A percentile compares a stretch with the other conserved stretches of the same genome.
These are phyloP conservation scores for Melopsittacus undulatus DNA, from an alignment of 2,797 vertebrate species.

Conservation along the genomic window DNA sequence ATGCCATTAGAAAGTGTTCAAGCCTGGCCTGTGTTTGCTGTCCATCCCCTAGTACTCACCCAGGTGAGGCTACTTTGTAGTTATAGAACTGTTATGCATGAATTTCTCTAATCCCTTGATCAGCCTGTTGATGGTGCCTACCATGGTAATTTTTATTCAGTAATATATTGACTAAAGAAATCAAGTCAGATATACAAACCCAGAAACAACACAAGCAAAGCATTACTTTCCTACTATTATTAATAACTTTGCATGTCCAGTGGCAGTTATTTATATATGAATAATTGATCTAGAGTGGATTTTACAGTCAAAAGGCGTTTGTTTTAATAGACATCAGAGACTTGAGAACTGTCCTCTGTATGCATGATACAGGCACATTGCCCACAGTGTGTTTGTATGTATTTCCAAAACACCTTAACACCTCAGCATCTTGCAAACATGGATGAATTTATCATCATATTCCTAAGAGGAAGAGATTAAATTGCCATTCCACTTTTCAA, in stretches of 20 bases:
- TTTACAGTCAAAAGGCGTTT: not conserved
- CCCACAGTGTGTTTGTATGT: not conserved
- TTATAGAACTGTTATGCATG: not conserved
- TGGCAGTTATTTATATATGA: not conserved
- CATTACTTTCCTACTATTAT: not conserved
- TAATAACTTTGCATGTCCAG: not conserved
- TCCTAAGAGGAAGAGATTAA: not conserved
- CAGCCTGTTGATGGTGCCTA: not conserved
- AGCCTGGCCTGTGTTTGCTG: not conserved
- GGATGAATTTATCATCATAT: not conserved
- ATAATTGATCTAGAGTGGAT: not conserved
- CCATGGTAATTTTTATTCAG: not conserved
- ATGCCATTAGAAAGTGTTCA: not conserved
- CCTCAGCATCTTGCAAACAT: not conserved
- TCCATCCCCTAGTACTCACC: not conserved
- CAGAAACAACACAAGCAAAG: not conserved
- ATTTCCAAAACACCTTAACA: not conserved
- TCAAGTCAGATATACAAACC: not conserved
- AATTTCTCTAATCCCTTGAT: not conserved
- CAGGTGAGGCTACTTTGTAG: not conserved
- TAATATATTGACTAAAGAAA: not conserved
- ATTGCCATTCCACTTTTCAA: not conserved
- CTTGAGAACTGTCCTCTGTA: not conserved
- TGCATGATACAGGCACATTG: not conserved
- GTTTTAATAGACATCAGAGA: not conserved